Evolutionary conservation across 2,797 vertebrate species (phyloP).

Genomic region (Coilia nasus): DNA sequence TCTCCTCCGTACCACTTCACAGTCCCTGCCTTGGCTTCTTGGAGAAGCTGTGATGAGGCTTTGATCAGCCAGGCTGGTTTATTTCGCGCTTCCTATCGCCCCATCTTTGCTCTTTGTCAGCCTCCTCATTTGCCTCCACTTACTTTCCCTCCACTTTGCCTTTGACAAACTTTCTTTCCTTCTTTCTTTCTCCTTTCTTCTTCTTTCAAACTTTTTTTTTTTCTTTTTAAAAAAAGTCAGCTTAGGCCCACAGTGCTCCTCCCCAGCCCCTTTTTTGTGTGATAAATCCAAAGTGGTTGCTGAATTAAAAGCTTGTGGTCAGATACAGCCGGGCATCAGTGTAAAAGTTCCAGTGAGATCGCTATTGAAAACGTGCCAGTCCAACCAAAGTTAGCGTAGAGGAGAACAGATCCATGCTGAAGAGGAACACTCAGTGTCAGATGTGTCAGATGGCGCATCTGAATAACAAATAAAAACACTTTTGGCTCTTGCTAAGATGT

Average conservation of each 20-base stretch:
- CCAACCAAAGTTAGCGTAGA: neutral
- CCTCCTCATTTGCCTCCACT: neutral
- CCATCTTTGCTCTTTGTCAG: neutral
- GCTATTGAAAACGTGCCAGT: neutral
- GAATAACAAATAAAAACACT: neutral
- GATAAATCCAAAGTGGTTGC: neutral
- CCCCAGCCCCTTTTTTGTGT: no score
- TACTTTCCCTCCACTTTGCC: neutral
- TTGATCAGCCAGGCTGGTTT: slow-evolving; percentile 27
- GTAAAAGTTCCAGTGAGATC: neutral
- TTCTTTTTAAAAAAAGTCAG: neutral
- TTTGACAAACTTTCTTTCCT: neutral
- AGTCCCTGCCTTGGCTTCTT: slow-evolving; percentile 39
- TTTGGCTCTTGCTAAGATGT: neutral
- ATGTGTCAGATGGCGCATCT: slow-evolving; percentile 17
- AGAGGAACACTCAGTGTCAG: neutral
- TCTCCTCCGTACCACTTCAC: slow-evolving; percentile 44
- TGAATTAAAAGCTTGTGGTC: neutral
- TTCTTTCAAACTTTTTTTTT: neutral
- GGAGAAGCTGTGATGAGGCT: slow-evolving; percentile 32
- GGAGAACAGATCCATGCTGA: neutral
- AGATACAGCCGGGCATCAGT: neutral
- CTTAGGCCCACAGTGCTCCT: no score
- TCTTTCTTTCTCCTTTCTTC: neutral
- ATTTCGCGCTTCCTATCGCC: neutral